Base-by-base conservation (phyloP, 2,888 invertebrate genomes). In the Chrysodeixis includens region DNA sequence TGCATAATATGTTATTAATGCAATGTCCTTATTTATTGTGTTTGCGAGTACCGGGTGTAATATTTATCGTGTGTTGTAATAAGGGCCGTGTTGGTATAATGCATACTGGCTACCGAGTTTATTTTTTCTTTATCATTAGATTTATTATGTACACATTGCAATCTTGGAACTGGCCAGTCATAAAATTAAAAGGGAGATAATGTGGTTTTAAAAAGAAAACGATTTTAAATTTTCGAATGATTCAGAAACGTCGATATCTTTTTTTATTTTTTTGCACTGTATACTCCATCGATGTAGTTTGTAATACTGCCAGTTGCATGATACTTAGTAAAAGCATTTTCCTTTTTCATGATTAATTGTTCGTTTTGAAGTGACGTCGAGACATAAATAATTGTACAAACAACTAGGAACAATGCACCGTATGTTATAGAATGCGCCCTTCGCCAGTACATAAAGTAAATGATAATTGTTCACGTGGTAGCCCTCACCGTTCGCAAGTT, bases 401-500 rank as follows among this genome's bases (percentile, higher is more conserved):
- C 5, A n/a, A 40, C 14, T 40, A 40, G 40, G n/a, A 40, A 40
- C 40, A 40, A 40, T 40, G 40, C n/a, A 40, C n/a, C 14, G 40
- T 40, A 40, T 40, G 40, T 40, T 40, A 40, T 40, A 53, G 44
- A 30, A 51, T 55, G n/a, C 54, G 51, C 12, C 46, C 30, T 67
- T 66, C 40, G 16, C 53, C 52, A 54, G 63, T 73, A 63, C 58
- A 71, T 65, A 52, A 66, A 73, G 67, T 69, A 64, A 70, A 72
- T 72, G 74, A 72, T 71, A 74, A 79, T 78, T 68, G 66, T 74
- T 68, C 56, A 69, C 79, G 75, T 83, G 72, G 82, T 79, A 85
- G 80, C 82, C 86, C 85, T 88, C 81, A 85, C 84, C 82, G 86
- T 90, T 89, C 76, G 90, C 90, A 87, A 88, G 83, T 83, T 84